Evolutionary conservation across 2,797 vertebrate genomes (phyloP).

Genomic region (Pseudomugil tenellus): DNA sequence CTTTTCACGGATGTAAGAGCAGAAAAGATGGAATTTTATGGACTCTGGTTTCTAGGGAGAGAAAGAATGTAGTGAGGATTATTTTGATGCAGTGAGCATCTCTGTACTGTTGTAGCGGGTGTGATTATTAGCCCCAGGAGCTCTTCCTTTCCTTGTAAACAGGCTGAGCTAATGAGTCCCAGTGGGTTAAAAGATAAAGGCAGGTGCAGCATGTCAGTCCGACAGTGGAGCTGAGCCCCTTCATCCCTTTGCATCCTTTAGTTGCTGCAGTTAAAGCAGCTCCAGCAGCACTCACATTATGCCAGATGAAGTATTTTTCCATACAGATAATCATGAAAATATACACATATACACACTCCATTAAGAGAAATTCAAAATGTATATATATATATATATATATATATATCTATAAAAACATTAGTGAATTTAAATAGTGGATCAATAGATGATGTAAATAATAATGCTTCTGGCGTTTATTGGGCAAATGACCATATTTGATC

Average conservation of each 20-base stretch:
- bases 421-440: too few species aligned
- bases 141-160: constrained; percentile 70
- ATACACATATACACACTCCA: not conserved
- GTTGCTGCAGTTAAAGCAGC: constrained; percentile 44
- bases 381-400: not conserved
- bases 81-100: constrained; percentile 56
- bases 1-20: not conserved
- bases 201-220: constrained; percentile 58
- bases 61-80: constrained; percentile 32
- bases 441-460: too few species aligned
- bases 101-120: constrained; percentile 66
- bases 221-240: constrained; percentile 42
- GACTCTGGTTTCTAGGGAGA: constrained; percentile 26
- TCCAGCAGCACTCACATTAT: constrained; percentile 3
- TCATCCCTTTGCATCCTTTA: constrained; percentile 41
- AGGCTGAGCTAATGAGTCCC: constrained; percentile 76
- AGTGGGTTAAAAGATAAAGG: constrained; percentile 66
- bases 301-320: not conserved
- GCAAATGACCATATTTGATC: too few species aligned
- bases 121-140: constrained; percentile 76
- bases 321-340: not conserved
- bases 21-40: not conserved
- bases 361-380: constrained; percentile 11
- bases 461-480: too few species aligned
- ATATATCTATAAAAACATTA: too few species aligned